phyloP scores from a whole-genome alignment of 2,888 invertebrate species.

The Mystacides longicornis region DNA sequence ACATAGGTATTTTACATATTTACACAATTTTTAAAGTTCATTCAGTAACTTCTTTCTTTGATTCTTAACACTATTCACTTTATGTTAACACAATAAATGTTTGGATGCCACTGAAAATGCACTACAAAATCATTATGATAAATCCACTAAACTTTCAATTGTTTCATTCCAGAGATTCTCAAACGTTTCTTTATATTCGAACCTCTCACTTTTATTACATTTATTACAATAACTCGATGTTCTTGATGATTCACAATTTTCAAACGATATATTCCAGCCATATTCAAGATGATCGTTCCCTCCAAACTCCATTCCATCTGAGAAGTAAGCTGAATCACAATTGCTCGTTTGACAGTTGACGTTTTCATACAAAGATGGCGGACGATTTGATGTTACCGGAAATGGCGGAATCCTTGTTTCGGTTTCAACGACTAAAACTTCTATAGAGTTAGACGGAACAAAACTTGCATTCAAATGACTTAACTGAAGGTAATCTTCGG shows the following conservation, averaged over 20 bases:
- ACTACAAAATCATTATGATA: conserved; percentile 3
- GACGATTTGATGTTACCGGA: conserved; percentile 6
- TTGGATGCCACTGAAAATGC: background rate
- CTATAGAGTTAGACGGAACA: background rate
- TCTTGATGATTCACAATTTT: background rate
- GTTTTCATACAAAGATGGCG: conserved; percentile 22
- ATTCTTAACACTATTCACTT: background rate
- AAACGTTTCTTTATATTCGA: conserved; percentile 21
- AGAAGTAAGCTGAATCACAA: conserved; percentile 42
- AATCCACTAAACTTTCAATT: conserved; percentile 19
- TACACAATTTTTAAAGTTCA: no score
- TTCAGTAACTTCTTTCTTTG: no score
- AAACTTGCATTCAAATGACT: conserved; percentile 2
- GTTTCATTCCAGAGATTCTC: conserved; percentile 26
- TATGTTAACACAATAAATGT: background rate
- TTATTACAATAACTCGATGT: conserved; percentile 5
- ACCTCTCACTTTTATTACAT: background rate
- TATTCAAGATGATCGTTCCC: background rate
- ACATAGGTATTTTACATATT: no score
- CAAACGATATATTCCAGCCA: background rate
- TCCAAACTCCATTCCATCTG: conserved; percentile 17
- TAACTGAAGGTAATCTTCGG: background rate
- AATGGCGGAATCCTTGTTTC: conserved; percentile 13
- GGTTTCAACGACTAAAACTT: background rate
- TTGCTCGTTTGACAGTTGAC: conserved; percentile 11